Base-by-base conservation (phyloP, 2,888 invertebrate species). In the Apoda limacodes region DNA sequence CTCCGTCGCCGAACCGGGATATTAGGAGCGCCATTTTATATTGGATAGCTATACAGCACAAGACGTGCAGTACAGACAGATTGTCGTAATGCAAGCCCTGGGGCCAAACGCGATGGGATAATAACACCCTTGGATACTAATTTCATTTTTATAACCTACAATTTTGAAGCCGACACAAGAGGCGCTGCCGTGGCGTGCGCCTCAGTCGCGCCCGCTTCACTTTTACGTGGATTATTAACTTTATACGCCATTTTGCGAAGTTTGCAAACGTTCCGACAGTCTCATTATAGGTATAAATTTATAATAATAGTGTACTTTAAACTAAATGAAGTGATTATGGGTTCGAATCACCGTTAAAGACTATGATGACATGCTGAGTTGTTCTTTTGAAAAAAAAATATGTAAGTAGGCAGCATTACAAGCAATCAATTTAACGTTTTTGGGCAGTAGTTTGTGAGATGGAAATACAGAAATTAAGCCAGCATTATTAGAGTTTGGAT, bases 121-220 rank as follows among this genome's bases (percentile, higher is more conserved):
- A 80, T 80, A 80, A 80, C 76, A 78, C 68, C 75, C 75, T 78
- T 71, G 72, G 67, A 64, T 75, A 78, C 80, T 80, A 80, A 80
- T 80, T 80, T 80, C 76, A 78, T 80, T 80, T 80, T 80, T 80
- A 80, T 80, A 80, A 78, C 80, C 80, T 74, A 75, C 80, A 78
- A 80, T 80, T 80, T 80, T 62, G 74, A 76, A 67, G 80, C 80
- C 80, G 78, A 78, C 80, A 80, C 75, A 75, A 68, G 78, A 65
- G 75, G 75, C 76, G 78, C 78, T 78, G 80, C 78, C 51, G 80
- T 76, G 65, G 70, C 74, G 71, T 70, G 74, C 76, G 72, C 71
- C 61, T 63, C 68, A 66, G 61, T 52, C 53, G 52, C 48, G 52
- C 53, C 55, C 65, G 68, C 62, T 68, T 58, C 62, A 67, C 69